Base-by-base conservation (phyloP, 2,888 invertebrate species). In the Polia nebulosa region DNA sequence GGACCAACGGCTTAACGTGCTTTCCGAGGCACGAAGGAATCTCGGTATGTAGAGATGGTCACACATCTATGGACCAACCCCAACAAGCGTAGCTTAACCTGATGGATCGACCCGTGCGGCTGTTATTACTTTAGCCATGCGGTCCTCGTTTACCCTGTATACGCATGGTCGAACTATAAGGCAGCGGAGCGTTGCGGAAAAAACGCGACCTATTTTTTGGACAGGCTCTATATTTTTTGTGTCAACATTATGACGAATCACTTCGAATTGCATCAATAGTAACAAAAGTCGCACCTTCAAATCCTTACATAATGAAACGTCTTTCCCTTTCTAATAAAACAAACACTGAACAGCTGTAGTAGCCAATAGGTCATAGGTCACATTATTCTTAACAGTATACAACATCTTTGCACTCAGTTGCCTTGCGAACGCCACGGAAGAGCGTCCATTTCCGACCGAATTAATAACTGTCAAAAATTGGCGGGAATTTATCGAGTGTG, bases 321-420 rank as follows among this genome's bases (percentile, higher is more conserved):
- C 11, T 53, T 60, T 76, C 29, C 76, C 77, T 81, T 77, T 81
- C 76, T 52, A 80, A 58, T 64, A 63, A 72, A 49, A 78, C 22
- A 62, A 68, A 81, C 27, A 51, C 52, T 53, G 59, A 69, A 64
- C 64, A 76, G 69, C 44, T 49, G 66, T 70, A 71, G 66, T 70
- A 71, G 71, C 57, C 58, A 69, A 78, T 57, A 80, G 80, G 85
- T 85, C 82, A 73, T 41, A 81, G 78, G 76, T 85, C 78, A 80
- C 8, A 47, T n/a, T 58, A 53, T 45, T 60, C 44, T 51, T 47
- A 44, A 39, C 29, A 25, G 36, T 52, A 61, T 61, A 44, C 61
- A 63, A 76, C 61, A 65, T 72, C 45, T 39, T 52, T 57, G 57
- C 34, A 51, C 53, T 72, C 82, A 85, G 85, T 85, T 74, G 77